phyloP scores from a whole-genome alignment of 2,797 vertebrate genomes.

The Cyclopterus lumpus region DNA sequence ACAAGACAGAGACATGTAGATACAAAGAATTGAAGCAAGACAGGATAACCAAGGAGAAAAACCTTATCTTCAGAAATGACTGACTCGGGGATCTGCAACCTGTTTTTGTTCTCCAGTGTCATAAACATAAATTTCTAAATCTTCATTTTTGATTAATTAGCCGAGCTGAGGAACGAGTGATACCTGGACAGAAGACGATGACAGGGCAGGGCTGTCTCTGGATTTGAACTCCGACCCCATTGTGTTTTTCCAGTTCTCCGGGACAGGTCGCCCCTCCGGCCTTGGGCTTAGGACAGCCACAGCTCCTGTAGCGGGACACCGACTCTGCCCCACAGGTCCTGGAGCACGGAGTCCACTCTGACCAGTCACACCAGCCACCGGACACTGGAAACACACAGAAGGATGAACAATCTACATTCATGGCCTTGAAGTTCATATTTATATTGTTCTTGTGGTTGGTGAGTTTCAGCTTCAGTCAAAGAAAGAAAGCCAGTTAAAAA shows the following conservation, averaged over 20 bases:
- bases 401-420: not conserved
- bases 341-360: conserved; percentile 87
- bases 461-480: not conserved
- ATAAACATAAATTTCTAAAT: not conserved
- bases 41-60: not conserved
- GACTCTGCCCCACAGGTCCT: conserved; percentile 87
- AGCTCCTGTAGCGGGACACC: conserved; percentile 87
- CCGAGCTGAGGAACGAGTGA: not conserved
- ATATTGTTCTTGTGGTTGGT: not conserved
- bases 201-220: conserved; percentile 85
- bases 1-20: not conserved
- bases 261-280: conserved; percentile 80
- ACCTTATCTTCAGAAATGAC: not conserved
- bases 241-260: conserved; percentile 79
- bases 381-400: conserved; percentile 74
- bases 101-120: not conserved
- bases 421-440: not conserved
- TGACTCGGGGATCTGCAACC: not conserved
- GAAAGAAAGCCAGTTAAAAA: not conserved
- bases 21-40: not conserved
- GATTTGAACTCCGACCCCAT: conserved; percentile 81
- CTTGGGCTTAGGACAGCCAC: conserved; percentile 85
- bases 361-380: conserved; percentile 90
- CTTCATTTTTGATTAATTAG: not conserved
- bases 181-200: conserved; percentile 86